phyloP scores from a whole-genome alignment of 2,113 vertebrate species.

The Setophaga petechia region DNA sequence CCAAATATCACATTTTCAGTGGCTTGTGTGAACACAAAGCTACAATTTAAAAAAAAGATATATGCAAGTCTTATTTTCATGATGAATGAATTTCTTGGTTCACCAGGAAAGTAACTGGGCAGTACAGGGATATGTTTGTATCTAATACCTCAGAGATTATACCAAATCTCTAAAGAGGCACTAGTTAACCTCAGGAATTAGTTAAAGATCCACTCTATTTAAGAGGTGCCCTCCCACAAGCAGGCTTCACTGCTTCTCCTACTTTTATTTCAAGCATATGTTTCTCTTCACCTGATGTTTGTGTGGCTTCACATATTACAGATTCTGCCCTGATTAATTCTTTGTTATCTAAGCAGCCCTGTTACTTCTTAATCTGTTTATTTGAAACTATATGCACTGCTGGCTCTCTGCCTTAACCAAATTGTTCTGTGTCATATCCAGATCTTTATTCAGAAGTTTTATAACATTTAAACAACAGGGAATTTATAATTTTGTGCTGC shows the following conservation, averaged over 20 bases:
- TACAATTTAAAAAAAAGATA: not conserved
- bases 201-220: not conserved
- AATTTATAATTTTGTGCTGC: not conserved
- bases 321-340: not conserved
- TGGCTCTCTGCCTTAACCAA: not conserved
- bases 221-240: not conserved
- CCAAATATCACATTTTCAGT: not conserved
- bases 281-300: not conserved
- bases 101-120: not conserved
- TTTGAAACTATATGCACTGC: not conserved
- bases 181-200: not conserved
- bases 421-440: not conserved
- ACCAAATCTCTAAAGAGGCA: not conserved
- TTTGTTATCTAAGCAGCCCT: not conserved
- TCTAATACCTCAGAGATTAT: not conserved
- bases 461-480: not conserved
- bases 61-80: rapidly evolving
- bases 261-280: not conserved
- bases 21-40: not conserved
- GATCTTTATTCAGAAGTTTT: not conserved
- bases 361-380: not conserved
- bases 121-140: not conserved
- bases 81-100: not conserved
- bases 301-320: not conserved
- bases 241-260: not conserved